Base-by-base conservation (phyloP, 1,140 invertebrate genomes). In the Tenebrio molitor region DNA sequence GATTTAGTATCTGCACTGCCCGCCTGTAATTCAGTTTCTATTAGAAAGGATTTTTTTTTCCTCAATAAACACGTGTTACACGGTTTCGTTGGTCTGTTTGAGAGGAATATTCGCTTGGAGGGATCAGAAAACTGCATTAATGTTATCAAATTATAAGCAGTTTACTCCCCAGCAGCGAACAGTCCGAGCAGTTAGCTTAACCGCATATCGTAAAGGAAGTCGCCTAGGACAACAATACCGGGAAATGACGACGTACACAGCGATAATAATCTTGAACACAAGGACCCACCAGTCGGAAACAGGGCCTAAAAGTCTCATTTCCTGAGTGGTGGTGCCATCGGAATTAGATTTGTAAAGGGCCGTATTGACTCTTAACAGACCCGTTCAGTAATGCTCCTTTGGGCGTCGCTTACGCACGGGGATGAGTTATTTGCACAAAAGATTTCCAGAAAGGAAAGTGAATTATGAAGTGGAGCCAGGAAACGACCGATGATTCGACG, bases 281-380 rank as follows among this genome's bases (percentile, higher is more conserved):
- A 10, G 23, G 12, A 39, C 29, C 6, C 44, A 23, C 7, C 8
- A 58, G 36, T 39, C 36, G 36, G 53, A 62, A 62, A 25, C 53
- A 62, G 17, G 16, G 15, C 39, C 25, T 16, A 44, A 67, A 67
- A 44, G 39, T 44, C 15, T 67, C 29, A 41, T 41, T 66, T 66
- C 63, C 34, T 15, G 21, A 64, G 62, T 39, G 36, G 36, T 12
- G 36, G 21, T 53, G 41, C 39, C 16, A 23, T 62, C 53, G 17
- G 25, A 67, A 67, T 67, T 67, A 29, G 64, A 44, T 67, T 67
- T 67, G 64, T 67, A 67, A 44, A 10, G 23, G 19, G 12, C 29
- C 64, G 19, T 67, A 67, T 67, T 42, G 64, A 67, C 42, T 63
- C 33, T 63, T 23, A 29, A 58, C 21, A 12, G 36, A 12, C 29